Base-by-base conservation (phyloP, 92 coral and sea anemone genomes). In the Bergia puertoricense region DNA sequence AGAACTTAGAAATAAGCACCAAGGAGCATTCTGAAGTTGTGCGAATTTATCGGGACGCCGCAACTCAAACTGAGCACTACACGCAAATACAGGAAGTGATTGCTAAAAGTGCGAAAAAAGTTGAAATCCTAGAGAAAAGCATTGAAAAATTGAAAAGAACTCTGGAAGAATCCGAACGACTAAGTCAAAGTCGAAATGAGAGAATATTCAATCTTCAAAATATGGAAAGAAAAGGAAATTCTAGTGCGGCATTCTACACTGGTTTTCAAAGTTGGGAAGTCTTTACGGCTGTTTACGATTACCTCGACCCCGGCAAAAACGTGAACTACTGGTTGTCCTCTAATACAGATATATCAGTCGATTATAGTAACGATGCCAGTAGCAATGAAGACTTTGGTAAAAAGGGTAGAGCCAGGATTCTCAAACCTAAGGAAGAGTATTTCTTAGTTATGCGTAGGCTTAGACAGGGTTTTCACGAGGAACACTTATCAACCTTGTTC, bases 381-480 rank as follows among this genome's bases (percentile, higher is more conserved):
- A 36, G 77, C 77, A 73, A 14, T n/a, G 16, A 40, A 23, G 30
- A 73, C 42, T 36, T 50, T 57, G 38, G 16, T 66, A 88, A 88
- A 79, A 51, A 56, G 36, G 86, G 86, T 7, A 88, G 90, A 80
- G 78, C 86, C 15, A 77, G 90, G 85, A 16, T 23, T 11, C 62
- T 86, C 9, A 51, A 73, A 69, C 85, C 89, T 11, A 67, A 36
- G 72, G 89, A 76, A 22, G 86, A 86, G 65, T 76, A 44, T 81
- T 81, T 81, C 45, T 18, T 88, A 3, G 67, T 89, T 20, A 20
- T 88, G 81, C 82, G 91, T 81, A 59, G 91, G 54, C 81, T 88
- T 51, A 81, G 89, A 46, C 91, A 88, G 59, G 89, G 81, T 65
- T 83, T 88, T 65, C 80, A 90, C 39, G 91, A 81, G 43, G 9